Conservation (phyloP, 2,888 invertebrate genomes). For the Ormyrus labotus region DNA sequence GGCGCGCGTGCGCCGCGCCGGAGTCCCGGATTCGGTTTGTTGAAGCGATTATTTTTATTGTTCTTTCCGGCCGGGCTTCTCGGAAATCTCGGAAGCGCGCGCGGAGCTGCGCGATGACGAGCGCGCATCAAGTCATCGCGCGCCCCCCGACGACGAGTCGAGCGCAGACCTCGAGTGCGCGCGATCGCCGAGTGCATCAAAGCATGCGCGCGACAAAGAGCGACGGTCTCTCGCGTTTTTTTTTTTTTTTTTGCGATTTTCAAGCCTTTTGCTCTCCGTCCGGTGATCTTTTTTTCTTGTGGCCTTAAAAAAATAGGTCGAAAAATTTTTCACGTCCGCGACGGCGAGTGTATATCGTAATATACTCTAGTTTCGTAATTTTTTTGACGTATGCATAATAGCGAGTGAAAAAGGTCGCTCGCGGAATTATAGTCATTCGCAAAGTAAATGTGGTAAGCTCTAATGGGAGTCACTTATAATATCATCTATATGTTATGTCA, state of each 20-base stretch:
- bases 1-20: slow-evolving; percentile 43
- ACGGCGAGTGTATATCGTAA: too few species aligned
- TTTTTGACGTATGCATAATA: too few species aligned
- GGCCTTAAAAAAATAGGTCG: too few species aligned
- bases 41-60: slow-evolving; percentile 75
- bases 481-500: slow-evolving; percentile 26
- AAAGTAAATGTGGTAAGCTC: slow-evolving; percentile 5
- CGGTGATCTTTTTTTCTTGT: too few species aligned
- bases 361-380: too few species aligned
- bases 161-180: not conserved
- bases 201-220: too few species aligned
- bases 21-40: slow-evolving; percentile 71
- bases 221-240: too few species aligned
- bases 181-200: too few species aligned
- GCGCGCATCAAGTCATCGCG: not conserved
- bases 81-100: slow-evolving; percentile 70
- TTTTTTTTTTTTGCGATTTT: too few species aligned
- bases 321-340: too few species aligned
- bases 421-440: slow-evolving; percentile 2
- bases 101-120: slow-evolving; percentile 7
- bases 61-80: slow-evolving; percentile 74
- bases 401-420: not conserved
- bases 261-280: too few species aligned
- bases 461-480: slow-evolving; percentile 13
- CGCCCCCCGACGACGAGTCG: not conserved